Conservation (phyloP, 2,797 vertebrate genomes). For the Anomalospiza imberbis region DNA sequence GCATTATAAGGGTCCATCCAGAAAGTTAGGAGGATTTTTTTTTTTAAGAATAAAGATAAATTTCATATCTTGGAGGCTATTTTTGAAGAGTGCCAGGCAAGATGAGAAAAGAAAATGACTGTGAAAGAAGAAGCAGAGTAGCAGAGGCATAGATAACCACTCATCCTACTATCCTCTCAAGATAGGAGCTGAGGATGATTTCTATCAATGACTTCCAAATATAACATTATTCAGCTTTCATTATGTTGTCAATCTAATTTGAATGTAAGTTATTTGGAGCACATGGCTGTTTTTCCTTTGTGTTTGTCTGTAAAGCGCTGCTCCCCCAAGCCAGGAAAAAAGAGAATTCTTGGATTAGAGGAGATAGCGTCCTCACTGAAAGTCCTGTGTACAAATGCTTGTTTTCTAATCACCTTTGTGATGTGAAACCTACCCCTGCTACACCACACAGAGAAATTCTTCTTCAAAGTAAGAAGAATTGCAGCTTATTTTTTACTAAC, state of each 20-base stretch:
- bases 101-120: constrained; percentile 53
- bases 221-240: constrained; percentile 45
- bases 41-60: constrained; percentile 44
- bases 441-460: neutral
- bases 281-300: constrained; percentile 31
- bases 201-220: constrained; percentile 56
- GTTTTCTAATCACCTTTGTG: constrained; percentile 29
- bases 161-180: constrained; percentile 46
- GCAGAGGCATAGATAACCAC: constrained; percentile 32
- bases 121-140: constrained; percentile 37
- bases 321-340: neutral
- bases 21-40: constrained; percentile 35
- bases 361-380: neutral
- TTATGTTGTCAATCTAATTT: constrained; percentile 62
- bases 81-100: constrained; percentile 28
- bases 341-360: neutral
- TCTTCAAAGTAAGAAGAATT: neutral
- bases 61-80: constrained; percentile 36
- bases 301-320: neutral
- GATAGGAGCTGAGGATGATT: constrained; percentile 27
- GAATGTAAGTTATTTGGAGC: constrained; percentile 24
- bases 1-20: neutral
- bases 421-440: constrained; percentile 15
- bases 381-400: neutral
- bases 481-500: neutral